Evolutionary conservation across 2,113 vertebrate species (phyloP).

Genomic region (Thermophis baileyi): DNA sequence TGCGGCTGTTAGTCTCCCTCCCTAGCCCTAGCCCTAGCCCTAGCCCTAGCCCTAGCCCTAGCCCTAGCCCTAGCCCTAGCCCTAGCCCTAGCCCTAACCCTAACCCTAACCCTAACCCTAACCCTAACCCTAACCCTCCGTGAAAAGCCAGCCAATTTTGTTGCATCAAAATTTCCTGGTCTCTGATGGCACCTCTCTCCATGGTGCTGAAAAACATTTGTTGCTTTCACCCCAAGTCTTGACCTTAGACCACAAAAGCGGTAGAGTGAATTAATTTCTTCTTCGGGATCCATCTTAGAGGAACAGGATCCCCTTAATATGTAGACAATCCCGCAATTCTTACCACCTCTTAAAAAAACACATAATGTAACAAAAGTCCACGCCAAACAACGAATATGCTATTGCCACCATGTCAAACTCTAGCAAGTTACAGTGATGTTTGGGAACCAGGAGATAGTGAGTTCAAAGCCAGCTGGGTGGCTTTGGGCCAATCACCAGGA

Average conservation of each 20-base stretch:
- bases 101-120: too few relatives aligned
- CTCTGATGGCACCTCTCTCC: background rate
- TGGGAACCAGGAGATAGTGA: background rate
- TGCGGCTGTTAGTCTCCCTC: background rate
- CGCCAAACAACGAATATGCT: background rate
- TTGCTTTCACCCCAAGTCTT: background rate
- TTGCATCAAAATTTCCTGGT: background rate
- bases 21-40: too few relatives aligned
- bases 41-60: too few relatives aligned
- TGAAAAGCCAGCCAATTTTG: background rate
- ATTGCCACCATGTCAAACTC: background rate
- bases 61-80: too few relatives aligned
- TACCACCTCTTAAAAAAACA: background rate
- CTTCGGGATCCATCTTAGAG: background rate
- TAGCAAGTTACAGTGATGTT: background rate
- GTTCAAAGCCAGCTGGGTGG: too few relatives aligned
- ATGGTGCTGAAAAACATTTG: background rate
- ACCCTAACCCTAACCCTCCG: too few relatives aligned
- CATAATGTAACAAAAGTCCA: background rate
- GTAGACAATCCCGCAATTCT: background rate
- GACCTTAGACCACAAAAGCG: background rate
- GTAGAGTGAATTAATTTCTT: background rate
- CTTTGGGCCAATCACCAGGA: too few relatives aligned
- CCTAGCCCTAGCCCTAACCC: too few relatives aligned
- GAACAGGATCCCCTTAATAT: background rate